Base-by-base conservation (phyloP, 2,797 vertebrate genomes). In the Typhlichthys subterraneus region DNA sequence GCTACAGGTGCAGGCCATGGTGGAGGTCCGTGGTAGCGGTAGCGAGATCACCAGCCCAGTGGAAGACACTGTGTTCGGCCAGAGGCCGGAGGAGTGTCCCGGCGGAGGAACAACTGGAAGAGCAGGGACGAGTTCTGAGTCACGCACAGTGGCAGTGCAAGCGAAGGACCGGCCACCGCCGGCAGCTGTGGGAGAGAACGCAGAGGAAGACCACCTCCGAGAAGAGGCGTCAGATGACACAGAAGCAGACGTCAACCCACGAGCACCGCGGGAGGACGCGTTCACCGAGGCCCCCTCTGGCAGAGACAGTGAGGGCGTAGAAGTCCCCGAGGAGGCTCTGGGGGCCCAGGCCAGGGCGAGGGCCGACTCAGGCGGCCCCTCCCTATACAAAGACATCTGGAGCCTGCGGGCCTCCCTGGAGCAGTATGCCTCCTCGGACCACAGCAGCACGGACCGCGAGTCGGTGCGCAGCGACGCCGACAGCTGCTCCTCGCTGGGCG, bases 401-500 rank as follows among this genome's bases (percentile, higher is more conserved):
- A 98, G 93, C 83, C 87, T 99, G 63, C 93, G 97, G 1, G 97
- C 97, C 17, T 98, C 97, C 0, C 92, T 99, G 13, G 97, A 99
- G 82, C 93, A 95, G 57, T 95, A 93, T 0, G 96, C 95, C 59
- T 93, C 95, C 42, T 96, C 96, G 0, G 96, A 98, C 88, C 94
- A 95, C 70, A 96, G 96, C 89, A 95, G 95, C 74, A 95, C 97
- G 5, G 96, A 98, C 75, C 92, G 91, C 3, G 97, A 98, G 84
- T 98, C 96, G 0, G 93, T 95, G 61, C 95, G 95, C 65, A 98
- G 96, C 0, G 94, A 96, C 15, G 94, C 91, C 0, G 97, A 97
- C 87, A 98, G 96, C 29, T 76, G 94, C 13, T 96, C 94, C 14
- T 96, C 95, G 0, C 55, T 92, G 0, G 90, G 94, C 0, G 94